Base-by-base conservation (phyloP, 2,888 invertebrate genomes). In the Pantelozetes paolii region DNA sequence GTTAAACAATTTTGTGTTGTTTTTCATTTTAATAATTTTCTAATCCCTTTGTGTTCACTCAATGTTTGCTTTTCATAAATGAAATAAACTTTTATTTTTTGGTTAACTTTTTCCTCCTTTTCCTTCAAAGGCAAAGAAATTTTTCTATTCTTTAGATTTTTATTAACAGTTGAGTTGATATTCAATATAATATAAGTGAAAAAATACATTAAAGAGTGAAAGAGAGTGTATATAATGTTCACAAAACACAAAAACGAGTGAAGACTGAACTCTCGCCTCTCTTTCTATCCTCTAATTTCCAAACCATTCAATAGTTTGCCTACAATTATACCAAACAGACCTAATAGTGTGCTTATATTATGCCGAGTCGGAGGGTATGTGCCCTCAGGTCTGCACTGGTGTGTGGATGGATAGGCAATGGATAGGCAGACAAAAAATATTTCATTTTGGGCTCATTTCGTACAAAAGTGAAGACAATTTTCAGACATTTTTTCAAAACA, bases 231-330 rank as follows among this genome's bases (percentile, higher is more conserved):
- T 50, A 50, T 50, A 50, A 50, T 50, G 18, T 50, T 50, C 50
- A 8, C 20, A n/a, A 50, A 50, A 50, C 6, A 50, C n/a, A n/a
- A n/a, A n/a, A n/a, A n/a, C n/a, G n/a, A n/a, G n/a, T n/a, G n/a
- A n/a, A n/a, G n/a, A n/a, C 6, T n/a, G n/a, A 50, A 50, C 50
- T 50, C 50, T 50, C 50, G 50, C 50, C 50, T 50, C 50, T n/a
- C 36, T 36, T 36, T 11, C 36, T 36, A 5, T 36, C 36, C 36
- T 36, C 36, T n/a, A 50, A n/a, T 50, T 50, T 20, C 45, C 50
- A 15, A 50, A 20, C 50, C 20, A 50, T 50, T 50, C 20, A 50
- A 50, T 50, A 50, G 8, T 50, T 50, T 50, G 50, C 50, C 20
- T 50, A 50, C 50, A 50, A 50, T 50, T 50, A 50, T 20, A 20